Evolutionary conservation across 2,113 vertebrate genomes (phyloP), one percentile per base, ranked within the genome.

Genomic region (Mionectes macconnelli): DNA sequence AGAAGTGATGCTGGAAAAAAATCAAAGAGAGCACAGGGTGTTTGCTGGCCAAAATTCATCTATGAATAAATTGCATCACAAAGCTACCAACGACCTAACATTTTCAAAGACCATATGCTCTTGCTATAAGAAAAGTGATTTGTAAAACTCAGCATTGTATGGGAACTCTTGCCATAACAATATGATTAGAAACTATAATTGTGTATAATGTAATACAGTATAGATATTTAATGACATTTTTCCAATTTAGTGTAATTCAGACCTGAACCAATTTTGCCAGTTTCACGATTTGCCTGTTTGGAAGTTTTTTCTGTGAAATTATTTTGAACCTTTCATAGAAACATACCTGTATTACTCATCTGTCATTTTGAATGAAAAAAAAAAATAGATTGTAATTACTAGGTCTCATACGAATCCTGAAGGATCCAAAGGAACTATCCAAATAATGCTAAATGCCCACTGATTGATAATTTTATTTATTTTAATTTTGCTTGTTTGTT

Each of bases 1-100:
- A 91, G 84, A 93, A 94, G 33, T 79, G 66, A 40, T 93, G 52
- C 67, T 68, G n/a, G 82, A 87, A 75, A 84, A 84, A 84, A 94
- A 89, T 59, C 33, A 87, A 75, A 89, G 63, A 39, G 24, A 70
- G 10, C 39, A 35, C 74, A 62, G 22, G 42, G 73, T 86, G 13
- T 39, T 95, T 81, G 45, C 70, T 82, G 70, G 47, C 70, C 37
- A 55, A 47, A 90, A 79, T 59, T 73, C n/a, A 60, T n/a, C 18
- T 45, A 10, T 59, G 39, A 84, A 93, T 84, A 79, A 87, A 91
- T 37, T 76, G 20, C 17, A 85, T 89, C n/a, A 45, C 52, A 64
- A 72, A 93, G 28, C 44, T 87, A 79, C 70, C n/a, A 56, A n/a
- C 23, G 91, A n/a, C 33, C 19, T n/a, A 73, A 57, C 12, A 5